Percentiles rank a stretch among this genome's conserved stretches.
phyloP scores from a whole-genome alignment of 2,888 invertebrate genomes.

The Heliconius cydno region DNA sequence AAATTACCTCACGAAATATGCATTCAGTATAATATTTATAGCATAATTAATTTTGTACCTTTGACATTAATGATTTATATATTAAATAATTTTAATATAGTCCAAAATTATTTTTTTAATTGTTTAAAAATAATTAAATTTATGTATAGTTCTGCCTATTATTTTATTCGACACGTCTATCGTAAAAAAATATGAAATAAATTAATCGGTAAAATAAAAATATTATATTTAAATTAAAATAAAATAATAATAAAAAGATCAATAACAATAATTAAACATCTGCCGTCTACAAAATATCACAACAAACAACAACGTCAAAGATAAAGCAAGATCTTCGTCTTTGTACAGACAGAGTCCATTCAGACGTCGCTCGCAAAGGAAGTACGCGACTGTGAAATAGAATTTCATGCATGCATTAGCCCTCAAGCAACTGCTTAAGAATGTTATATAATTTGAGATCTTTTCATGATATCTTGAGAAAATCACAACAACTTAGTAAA shows the following conservation, averaged over 20 bases:
- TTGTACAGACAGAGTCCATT: conserved; percentile 74
- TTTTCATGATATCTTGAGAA: conserved; percentile 22
- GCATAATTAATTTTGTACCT: background rate
- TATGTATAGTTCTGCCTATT: no score
- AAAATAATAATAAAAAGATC: background rate
- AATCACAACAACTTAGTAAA: conserved; percentile 14
- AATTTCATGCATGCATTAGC: conserved; percentile 80
- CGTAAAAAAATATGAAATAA: no score
- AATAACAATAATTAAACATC: conserved; percentile 1
- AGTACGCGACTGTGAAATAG: conserved; percentile 81
- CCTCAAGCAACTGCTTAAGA: conserved; percentile 33
- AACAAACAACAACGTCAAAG: conserved; percentile 32
- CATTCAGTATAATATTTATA: conserved; percentile 37
- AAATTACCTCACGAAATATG: conserved; percentile 22
- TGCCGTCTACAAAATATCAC: conserved; percentile 1
- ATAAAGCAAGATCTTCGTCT: conserved; percentile 41
- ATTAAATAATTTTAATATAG: background rate
- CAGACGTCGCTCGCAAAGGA: conserved; percentile 79
- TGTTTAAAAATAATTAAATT: no score
- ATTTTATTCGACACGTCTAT: no score
- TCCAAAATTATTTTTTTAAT: background rate
- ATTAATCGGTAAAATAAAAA: no score
- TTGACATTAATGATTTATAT: conserved; percentile 1
- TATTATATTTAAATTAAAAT: background rate
- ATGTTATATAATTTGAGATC: conserved; percentile 29